Percentiles rank a stretch among this genome's conserved stretches.
phyloP scores from a whole-genome alignment of 2,797 vertebrate species.

The Scomberomorus guttatus region DNA sequence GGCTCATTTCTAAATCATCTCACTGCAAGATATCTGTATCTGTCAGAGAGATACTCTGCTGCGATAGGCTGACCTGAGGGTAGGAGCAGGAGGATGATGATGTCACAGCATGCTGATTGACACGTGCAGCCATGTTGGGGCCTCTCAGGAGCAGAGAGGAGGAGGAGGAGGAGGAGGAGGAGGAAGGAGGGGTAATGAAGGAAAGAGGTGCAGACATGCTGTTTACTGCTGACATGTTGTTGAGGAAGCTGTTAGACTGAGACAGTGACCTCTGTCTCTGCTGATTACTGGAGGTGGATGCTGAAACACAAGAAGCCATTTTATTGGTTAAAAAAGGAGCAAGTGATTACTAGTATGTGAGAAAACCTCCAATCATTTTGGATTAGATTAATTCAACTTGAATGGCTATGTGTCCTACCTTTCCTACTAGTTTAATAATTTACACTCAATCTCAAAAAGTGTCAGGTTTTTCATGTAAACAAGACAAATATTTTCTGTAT shows the following conservation, averaged over 20 bases:
- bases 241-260: slow-evolving; percentile 49
- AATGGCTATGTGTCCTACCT: not conserved
- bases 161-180: slow-evolving; percentile 32
- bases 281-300: slow-evolving; percentile 29
- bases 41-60: slow-evolving; percentile 47
- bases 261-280: slow-evolving; percentile 50
- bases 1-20: not conserved
- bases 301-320: slow-evolving; percentile 42
- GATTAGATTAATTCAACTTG: not conserved
- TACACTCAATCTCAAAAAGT: not conserved
- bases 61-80: slow-evolving; percentile 35
- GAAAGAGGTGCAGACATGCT: slow-evolving; percentile 32
- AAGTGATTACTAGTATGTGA: not conserved
- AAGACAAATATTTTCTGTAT: too few relatives aligned
- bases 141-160: slow-evolving; percentile 40
- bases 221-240: slow-evolving; percentile 11
- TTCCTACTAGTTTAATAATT: not conserved
- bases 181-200: slow-evolving; percentile 25
- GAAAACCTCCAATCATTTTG: not conserved
- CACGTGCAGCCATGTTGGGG: slow-evolving; percentile 23
- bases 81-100: slow-evolving; percentile 46
- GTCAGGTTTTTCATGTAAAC: too few relatives aligned
- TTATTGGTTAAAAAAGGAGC: not conserved
- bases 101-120: slow-evolving; percentile 47
- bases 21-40: slow-evolving; percentile 49